These are phyloP conservation scores for Brachyrhaphis roseni DNA, from an alignment of 2,797 vertebrate genomes.

Conservation along the genomic window DNA sequence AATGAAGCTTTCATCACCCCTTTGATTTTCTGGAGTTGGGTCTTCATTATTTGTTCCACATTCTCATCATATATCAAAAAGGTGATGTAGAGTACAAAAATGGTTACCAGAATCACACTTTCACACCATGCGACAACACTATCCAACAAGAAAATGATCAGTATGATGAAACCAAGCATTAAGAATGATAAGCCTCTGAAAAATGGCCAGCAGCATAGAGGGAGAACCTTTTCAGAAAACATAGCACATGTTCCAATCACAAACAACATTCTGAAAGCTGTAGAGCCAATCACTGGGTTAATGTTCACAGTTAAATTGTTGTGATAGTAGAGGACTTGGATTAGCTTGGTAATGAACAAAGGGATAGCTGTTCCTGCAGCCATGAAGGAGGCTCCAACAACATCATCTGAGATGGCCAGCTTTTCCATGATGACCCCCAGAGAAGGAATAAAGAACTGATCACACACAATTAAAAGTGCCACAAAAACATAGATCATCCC, in stretches of 20 bases:
- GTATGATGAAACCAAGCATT: conserved; percentile 90
- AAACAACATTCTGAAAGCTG: conserved; percentile 97
- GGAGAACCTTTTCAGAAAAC: conserved; percentile 92
- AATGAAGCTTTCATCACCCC: conserved; percentile 83
- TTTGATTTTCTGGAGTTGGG: conserved; percentile 85
- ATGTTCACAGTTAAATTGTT: conserved; percentile 89
- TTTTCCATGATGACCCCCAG: conserved; percentile 92
- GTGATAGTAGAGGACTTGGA: conserved; percentile 94
- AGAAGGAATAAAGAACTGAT: conserved; percentile 95
- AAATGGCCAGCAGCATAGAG: conserved; percentile 96
- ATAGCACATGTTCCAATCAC: conserved; percentile 96
- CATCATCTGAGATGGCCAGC: conserved; percentile 92
- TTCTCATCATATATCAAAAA: conserved; percentile 92
- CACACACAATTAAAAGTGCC: conserved; percentile 94
- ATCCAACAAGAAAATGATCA: conserved; percentile 96
- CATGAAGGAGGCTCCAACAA: conserved; percentile 97
- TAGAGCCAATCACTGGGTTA: conserved; percentile 95
- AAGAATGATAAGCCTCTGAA: conserved; percentile 97
- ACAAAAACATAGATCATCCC: conserved; percentile 97
- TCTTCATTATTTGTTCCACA: conserved; percentile 87
- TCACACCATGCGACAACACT: conserved; percentile 95
- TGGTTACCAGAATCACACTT: conserved; percentile 87
- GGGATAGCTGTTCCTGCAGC: conserved; percentile 95
- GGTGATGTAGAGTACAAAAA: conserved; percentile 88
- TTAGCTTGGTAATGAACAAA: conserved; percentile 95